Evolutionary conservation across 2,797 vertebrate genomes (phyloP).

Genomic region (Myotis pilosus): DNA sequence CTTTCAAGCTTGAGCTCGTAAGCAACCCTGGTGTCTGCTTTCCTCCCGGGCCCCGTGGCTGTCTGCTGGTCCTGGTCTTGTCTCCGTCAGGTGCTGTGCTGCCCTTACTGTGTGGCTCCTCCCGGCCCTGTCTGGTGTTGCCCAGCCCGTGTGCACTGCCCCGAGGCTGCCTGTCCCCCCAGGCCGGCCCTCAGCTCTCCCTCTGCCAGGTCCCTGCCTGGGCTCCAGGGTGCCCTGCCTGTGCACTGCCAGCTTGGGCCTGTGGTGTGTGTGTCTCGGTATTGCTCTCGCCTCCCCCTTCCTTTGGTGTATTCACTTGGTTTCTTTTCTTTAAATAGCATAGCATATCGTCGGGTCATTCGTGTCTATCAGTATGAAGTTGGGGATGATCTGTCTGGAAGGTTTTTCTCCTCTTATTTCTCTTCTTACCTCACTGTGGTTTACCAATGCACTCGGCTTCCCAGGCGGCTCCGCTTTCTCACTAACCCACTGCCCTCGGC

Average conservation of each 20-base stretch:
- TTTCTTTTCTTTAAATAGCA: slow-evolving; percentile 93
- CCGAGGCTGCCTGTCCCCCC: background rate
- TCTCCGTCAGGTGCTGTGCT: background rate
- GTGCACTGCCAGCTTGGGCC: slow-evolving; percentile 68
- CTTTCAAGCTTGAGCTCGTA: background rate
- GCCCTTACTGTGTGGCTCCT: background rate
- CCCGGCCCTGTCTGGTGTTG: background rate
- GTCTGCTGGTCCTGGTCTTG: background rate
- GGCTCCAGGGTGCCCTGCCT: slow-evolving; percentile 29
- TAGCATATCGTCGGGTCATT: slow-evolving; percentile 98
- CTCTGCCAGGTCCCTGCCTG: background rate
- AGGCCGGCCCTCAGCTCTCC: background rate
- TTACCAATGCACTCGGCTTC: slow-evolving; percentile 86
- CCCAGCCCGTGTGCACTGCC: background rate
- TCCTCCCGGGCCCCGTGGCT: background rate
- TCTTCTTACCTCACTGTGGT: slow-evolving; percentile 86
- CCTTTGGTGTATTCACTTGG: slow-evolving; percentile 83
- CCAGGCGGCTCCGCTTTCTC: slow-evolving; percentile 85
- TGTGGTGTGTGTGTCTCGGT: slow-evolving; percentile 44
- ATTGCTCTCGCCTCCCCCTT: slow-evolving; percentile 72
- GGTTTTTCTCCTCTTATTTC: slow-evolving; percentile 90
- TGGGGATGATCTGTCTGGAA: slow-evolving; percentile 99
- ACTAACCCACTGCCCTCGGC: slow-evolving; percentile 86
- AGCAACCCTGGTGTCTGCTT: background rate
- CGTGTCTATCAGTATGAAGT: slow-evolving; percentile 99